A percentile compares a stretch with the other conserved stretches of the same genome.
phyloP scores from a whole-genome alignment of 2,797 vertebrate genomes.

The Hafferia zeledoni region DNA sequence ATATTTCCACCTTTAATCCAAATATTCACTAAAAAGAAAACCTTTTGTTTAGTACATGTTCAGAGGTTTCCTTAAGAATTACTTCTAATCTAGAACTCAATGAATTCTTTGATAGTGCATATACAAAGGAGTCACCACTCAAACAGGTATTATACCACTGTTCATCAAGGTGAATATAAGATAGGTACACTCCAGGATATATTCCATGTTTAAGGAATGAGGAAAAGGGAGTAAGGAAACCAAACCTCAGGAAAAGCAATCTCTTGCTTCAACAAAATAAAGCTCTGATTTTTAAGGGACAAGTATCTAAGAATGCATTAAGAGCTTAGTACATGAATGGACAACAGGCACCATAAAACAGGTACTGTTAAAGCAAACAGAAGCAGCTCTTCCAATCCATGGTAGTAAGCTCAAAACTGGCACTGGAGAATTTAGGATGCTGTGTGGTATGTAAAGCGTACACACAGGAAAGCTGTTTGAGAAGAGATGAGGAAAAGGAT shows the following conservation, averaged over 20 bases:
- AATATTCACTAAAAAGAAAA: background rate
- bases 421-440: constrained; percentile 9
- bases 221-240: background rate
- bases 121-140: background rate
- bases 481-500: background rate
- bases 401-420: background rate
- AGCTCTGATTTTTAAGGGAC: background rate
- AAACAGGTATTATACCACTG: background rate
- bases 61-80: background rate
- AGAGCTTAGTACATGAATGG: background rate
- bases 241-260: background rate
- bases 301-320: background rate
- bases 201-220: background rate
- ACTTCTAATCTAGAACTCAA: background rate
- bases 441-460: background rate
- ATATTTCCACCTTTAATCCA: background rate
- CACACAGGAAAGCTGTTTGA: background rate
- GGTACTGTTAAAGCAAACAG: background rate
- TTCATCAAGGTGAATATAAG: background rate
- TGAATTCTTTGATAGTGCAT: background rate
- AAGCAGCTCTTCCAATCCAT: background rate
- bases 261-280: background rate
- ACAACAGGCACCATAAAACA: background rate
- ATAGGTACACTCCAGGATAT: background rate
- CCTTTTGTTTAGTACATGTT: background rate